Evolutionary conservation across 2,888 invertebrate genomes (phyloP), one percentile per base, ranked within the genome.

Genomic region (Aradus depressus): DNA sequence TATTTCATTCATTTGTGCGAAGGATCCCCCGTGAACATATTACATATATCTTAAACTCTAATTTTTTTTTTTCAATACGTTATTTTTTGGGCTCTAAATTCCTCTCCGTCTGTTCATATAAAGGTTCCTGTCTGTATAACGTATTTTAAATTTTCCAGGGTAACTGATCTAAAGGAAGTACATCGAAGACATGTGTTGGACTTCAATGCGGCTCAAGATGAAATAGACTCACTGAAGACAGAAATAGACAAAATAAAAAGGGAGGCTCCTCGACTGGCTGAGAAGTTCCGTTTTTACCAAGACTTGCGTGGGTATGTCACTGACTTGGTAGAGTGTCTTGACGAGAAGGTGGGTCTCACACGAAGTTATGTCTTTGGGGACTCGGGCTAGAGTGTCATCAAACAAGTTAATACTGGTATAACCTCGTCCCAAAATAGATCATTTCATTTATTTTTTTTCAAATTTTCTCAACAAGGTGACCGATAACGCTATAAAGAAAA

Each of bases 251-350:
- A 67, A 38, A 64, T 72, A 53, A 76, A 80, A 58, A 68, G 72
- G 49, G 74, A 75, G 58, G 76, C 75, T 49, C 80, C 80, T 16
- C 67, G 69, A 54, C 77, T 91, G 49, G 89, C 88, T 60, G 80
- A 81, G 51, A 83, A 86, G 60, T 96, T 90, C 75, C 74, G 80
- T 64, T 87, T 93, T 72, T 96, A 92, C 75, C 96, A 97, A 76
- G 89, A 93, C 72, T 80, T 90, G 64, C 80, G 90, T 68, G 90
- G 91, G 65, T 97, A 92, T 77, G 81, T 93, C 66, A 86, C 86
- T 61, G 93, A 96, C 78, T 81, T 96, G 70, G 81, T 96, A 67
- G 96, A 97, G 75, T 97, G 96, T 73, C 77, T 96, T 64, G 90
- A 93, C 69, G 92, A 95, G 74, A 97, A 97, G 84, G 90, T 93